Evolutionary conservation across 2,797 vertebrate genomes (phyloP).

Genomic region (Columba guinea): DNA sequence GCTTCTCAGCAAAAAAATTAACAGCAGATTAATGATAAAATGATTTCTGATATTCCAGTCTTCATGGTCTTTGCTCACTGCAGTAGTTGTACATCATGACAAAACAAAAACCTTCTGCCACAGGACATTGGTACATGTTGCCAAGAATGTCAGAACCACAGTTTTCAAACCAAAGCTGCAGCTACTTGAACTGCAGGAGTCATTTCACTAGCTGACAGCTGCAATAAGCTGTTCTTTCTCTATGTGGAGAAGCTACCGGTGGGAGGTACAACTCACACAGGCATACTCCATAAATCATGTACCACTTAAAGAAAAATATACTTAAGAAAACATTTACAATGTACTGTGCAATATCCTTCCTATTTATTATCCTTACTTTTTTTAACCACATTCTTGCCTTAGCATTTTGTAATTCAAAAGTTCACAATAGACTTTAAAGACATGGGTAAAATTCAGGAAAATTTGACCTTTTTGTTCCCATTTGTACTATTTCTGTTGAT

Average conservation of each 20-base stretch:
- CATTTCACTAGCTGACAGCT: constrained; percentile 56
- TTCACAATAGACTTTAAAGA: neutral
- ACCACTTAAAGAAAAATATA: constrained; percentile 32
- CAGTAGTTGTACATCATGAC: neutral
- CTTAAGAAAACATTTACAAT: neutral
- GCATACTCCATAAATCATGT: constrained; percentile 23
- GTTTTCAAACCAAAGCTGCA: constrained; percentile 44
- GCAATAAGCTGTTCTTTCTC: constrained; percentile 35
- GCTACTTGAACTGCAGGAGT: constrained; percentile 36
- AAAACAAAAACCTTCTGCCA: constrained; percentile 20
- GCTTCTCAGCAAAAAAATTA: neutral
- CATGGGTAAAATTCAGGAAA: neutral
- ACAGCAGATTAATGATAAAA: neutral
- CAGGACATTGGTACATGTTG: neutral
- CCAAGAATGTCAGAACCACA: constrained; percentile 31
- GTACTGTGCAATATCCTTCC: neutral
- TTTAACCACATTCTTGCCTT: neutral
- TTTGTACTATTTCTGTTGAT: neutral
- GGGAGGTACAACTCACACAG: constrained; percentile 33
- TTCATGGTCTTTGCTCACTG: neutral
- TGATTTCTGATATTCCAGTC: neutral
- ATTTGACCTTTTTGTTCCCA: neutral
- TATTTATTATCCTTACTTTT: neutral
- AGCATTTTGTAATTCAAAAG: neutral
- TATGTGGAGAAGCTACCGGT: constrained; percentile 27